These are phyloP conservation scores for Synanthedon formicaeformis DNA, from an alignment of 2,888 invertebrate genomes.

Conservation along the genomic window DNA sequence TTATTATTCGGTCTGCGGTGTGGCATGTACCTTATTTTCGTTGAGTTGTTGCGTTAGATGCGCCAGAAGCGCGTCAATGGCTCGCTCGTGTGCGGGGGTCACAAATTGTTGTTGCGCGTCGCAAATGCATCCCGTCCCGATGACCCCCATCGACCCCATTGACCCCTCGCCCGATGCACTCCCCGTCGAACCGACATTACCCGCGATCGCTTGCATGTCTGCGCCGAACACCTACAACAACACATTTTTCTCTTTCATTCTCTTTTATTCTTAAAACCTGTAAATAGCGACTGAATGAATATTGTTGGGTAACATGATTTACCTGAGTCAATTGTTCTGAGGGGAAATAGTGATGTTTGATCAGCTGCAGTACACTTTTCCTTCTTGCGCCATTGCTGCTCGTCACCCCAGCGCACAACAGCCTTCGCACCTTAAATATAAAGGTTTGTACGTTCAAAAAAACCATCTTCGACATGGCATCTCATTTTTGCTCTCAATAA, in stretches of 20 bases:
- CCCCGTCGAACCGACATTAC: slow-evolving; percentile 8
- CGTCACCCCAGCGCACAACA: slow-evolving; percentile 43
- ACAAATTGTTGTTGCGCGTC: slow-evolving; percentile 9
- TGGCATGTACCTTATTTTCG: slow-evolving; percentile 45
- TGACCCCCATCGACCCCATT: slow-evolving; percentile 5
- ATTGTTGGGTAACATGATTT: not conserved
- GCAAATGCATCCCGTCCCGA: slow-evolving; percentile 1
- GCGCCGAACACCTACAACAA: slow-evolving; percentile 48
- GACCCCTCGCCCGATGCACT: not conserved
- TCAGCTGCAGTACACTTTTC: slow-evolving; percentile 45
- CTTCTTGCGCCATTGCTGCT: slow-evolving; percentile 36
- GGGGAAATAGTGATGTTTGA: slow-evolving; percentile 62
- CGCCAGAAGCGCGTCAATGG: slow-evolving; percentile 58
- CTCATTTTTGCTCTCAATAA: too few species aligned
- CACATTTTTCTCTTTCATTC: too few species aligned
- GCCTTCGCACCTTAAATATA: slow-evolving; percentile 39
- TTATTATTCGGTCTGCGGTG: too few species aligned
- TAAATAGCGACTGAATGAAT: too few species aligned
- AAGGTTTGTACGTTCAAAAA: not conserved
- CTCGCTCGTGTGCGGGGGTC: slow-evolving; percentile 56
- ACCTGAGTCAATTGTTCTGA: slow-evolving; percentile 58
- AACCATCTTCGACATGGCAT: too few species aligned
- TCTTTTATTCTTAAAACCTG: too few species aligned
- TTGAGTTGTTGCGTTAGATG: slow-evolving; percentile 51
- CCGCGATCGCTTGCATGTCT: slow-evolving; percentile 10